A percentile compares a stretch with the other conserved stretches of the same genome.
Conservation (phyloP, 2,113 vertebrate species). For the Alectura lathami region DNA sequence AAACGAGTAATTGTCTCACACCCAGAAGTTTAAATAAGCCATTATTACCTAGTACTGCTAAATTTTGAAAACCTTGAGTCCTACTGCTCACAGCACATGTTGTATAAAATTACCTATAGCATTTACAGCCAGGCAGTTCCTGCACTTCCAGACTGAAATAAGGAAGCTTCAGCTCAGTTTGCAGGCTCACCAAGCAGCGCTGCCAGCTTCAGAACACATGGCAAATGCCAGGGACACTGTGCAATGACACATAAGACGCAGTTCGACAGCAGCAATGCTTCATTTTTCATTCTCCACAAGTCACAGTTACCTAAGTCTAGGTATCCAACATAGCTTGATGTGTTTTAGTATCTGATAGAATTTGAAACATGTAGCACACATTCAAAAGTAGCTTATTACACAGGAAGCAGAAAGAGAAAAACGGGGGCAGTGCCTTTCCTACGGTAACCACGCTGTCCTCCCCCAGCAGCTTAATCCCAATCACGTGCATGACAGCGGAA, state of each 20-base stretch:
- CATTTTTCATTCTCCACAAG: background rate
- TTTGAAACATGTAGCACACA: background rate
- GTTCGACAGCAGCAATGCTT: background rate
- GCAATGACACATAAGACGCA: background rate
- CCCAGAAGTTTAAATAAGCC: background rate
- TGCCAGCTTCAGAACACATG: background rate
- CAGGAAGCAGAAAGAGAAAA: background rate
- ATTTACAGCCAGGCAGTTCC: background rate
- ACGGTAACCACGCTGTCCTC: background rate
- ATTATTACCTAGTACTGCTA: background rate
- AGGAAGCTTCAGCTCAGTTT: background rate
- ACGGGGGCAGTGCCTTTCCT: fast-evolving
- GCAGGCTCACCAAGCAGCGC: background rate
- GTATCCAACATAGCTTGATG: background rate
- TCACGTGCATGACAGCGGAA: background rate
- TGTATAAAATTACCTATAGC: background rate
- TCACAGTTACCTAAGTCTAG: background rate
- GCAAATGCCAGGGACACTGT: background rate
- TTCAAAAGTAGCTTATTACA: background rate
- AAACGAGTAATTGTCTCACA: background rate
- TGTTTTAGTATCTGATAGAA: background rate
- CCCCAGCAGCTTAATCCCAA: background rate
- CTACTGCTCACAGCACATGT: background rate
- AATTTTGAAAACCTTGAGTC: background rate
- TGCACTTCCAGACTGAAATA: background rate